These are phyloP conservation scores for Scolopax rusticola DNA, from an alignment of 2,797 vertebrate genomes.

Conservation along the genomic window DNA sequence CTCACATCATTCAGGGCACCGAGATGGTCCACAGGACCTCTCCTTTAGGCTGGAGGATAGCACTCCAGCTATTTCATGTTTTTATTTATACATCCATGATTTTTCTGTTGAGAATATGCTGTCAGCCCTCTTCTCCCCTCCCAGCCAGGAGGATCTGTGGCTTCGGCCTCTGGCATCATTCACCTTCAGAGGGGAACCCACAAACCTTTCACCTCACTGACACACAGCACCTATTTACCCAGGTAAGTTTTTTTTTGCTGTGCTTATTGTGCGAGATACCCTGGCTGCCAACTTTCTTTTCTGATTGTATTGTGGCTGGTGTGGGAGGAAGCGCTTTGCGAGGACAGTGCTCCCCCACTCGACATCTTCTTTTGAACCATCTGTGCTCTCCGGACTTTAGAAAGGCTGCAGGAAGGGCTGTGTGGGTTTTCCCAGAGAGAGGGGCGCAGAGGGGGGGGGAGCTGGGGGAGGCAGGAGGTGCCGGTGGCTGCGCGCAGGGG, in stretches of 20 bases:
- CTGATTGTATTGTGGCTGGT: fast-evolving
- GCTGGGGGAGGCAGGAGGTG: neutral
- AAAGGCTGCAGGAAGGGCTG: fast-evolving
- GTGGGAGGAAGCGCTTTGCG: neutral
- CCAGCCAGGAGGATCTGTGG: neutral
- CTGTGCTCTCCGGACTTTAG: fast-evolving
- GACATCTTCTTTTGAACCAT: fast-evolving
- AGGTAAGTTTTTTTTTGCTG: neutral
- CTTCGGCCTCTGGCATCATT: neutral
- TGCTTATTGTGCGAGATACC: fast-evolving
- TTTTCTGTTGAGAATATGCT: neutral
- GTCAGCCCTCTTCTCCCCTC: neutral
- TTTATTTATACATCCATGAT: neutral
- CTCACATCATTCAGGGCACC: neutral
- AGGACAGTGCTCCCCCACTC: fast-evolving
- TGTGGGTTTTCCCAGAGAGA: fast-evolving
- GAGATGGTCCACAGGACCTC: neutral
- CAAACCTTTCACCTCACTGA: neutral
- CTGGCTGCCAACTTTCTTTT: neutral
- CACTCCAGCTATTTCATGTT: neutral
- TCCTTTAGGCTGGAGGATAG: neutral
- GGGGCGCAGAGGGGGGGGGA: neutral
- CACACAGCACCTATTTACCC: neutral
- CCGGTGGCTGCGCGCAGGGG: slow-evolving; percentile 30
- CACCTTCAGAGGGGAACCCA: neutral